Evolutionary conservation across 2,888 invertebrate genomes (phyloP).

Genomic region (Junonia oenone): DNA sequence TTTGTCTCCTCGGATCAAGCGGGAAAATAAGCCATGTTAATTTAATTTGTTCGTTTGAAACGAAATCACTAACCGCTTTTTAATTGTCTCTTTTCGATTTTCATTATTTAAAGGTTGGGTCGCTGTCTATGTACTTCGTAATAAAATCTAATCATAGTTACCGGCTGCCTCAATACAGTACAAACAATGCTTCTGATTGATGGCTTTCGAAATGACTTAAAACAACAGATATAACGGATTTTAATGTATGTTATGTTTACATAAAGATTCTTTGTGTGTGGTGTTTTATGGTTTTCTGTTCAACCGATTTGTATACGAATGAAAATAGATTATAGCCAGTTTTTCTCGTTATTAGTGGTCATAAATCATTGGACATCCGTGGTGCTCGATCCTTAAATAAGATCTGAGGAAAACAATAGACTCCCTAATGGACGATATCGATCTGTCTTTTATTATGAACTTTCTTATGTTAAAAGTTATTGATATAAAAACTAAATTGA

Average conservation of each 20-base stretch:
- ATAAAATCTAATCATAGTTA: slow-evolving; percentile 52
- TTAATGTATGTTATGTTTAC: slow-evolving; percentile 75
- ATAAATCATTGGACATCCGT: slow-evolving; percentile 75
- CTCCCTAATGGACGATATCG: slow-evolving; percentile 14
- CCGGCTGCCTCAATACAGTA: slow-evolving; percentile 40
- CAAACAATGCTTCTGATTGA: slow-evolving; percentile 59
- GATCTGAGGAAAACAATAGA: slow-evolving; percentile 52
- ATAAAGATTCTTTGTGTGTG: slow-evolving; percentile 78
- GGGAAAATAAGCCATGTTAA: slow-evolving; percentile 36
- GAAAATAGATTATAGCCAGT: slow-evolving; percentile 78
- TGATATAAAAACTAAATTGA: background rate
- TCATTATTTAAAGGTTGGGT: background rate
- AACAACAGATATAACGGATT: slow-evolving; percentile 75
- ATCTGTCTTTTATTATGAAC: slow-evolving; percentile 1
- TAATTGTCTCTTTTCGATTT: slow-evolving; percentile 51
- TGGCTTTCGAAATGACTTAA: slow-evolving; percentile 74
- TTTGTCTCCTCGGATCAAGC: slow-evolving; percentile 75
- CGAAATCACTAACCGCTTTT: slow-evolving; percentile 58
- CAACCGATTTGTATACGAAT: slow-evolving; percentile 77
- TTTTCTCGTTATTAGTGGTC: slow-evolving; percentile 76
- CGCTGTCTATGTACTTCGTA: slow-evolving; percentile 28
- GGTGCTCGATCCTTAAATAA: slow-evolving; percentile 63
- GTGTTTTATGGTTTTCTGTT: slow-evolving; percentile 79
- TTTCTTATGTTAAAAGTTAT: background rate
- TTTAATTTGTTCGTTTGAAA: slow-evolving; percentile 65